A percentile compares a stretch with the other conserved stretches of the same genome.
These are phyloP conservation scores for Physocephala rufipes DNA, from an alignment of 2,888 invertebrate genomes.

Conservation along the genomic window DNA sequence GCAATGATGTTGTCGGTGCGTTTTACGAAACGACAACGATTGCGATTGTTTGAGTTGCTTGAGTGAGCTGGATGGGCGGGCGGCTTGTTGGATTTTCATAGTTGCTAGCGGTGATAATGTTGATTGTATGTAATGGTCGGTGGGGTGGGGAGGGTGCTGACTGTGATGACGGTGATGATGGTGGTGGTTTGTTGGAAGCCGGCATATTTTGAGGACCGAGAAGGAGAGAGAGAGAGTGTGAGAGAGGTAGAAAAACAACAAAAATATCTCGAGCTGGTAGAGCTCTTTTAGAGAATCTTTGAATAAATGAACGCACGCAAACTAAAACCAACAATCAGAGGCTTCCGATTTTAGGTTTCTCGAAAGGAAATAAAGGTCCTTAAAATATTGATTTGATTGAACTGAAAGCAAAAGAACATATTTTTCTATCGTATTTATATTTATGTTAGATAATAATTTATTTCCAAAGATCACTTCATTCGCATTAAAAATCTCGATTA, in stretches of 20 bases:
- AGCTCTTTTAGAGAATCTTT: slow-evolving; percentile 39
- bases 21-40: not conserved
- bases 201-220: slow-evolving; percentile 1
- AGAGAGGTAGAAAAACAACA: slow-evolving; percentile 36
- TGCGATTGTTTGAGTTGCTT: too few species aligned
- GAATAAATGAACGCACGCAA: not conserved
- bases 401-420: too few species aligned
- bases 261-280: slow-evolving; percentile 46
- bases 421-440: too few species aligned
- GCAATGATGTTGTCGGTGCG: not conserved
- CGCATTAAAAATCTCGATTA: too few species aligned
- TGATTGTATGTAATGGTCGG: too few species aligned
- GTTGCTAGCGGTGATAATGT: too few species aligned
- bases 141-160: too few species aligned
- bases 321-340: not conserved
- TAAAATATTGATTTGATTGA: not conserved
- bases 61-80: too few species aligned
- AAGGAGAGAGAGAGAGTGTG: slow-evolving; percentile 5
- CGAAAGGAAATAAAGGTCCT: not conserved
- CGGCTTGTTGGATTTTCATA: too few species aligned
- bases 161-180: not conserved
- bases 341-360: not conserved
- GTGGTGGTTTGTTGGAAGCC: slow-evolving; percentile 25
- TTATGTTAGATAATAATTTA: too few species aligned
- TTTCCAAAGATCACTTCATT: too few species aligned